phyloP scores from a whole-genome alignment of 2,797 vertebrate genomes.

The Neosilurus hyrtlii region DNA sequence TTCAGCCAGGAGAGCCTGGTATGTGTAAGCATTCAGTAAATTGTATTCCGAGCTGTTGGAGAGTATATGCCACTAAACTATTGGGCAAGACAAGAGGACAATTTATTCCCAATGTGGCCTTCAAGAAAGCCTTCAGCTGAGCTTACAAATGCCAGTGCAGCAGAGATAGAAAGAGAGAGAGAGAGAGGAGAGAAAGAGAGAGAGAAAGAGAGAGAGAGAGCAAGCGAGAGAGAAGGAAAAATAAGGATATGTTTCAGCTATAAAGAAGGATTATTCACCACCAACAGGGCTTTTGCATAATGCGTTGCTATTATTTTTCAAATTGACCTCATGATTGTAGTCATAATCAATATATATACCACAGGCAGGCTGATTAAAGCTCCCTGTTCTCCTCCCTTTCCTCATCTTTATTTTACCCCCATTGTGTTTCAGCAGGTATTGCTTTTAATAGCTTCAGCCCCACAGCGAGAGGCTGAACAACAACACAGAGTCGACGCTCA shows the following conservation, averaged over 20 bases:
- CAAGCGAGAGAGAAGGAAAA: background rate
- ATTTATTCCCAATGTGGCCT: constrained; percentile 53
- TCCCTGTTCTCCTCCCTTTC: constrained; percentile 44
- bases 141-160: constrained; percentile 38
- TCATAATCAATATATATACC: constrained; percentile 82
- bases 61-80: constrained; percentile 54
- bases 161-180: constrained; percentile 6
- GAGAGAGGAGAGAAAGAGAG: background rate
- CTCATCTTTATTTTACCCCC: constrained; percentile 50
- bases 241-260: constrained; percentile 72
- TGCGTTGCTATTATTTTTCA: constrained; percentile 83
- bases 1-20: constrained; percentile 50
- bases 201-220: background rate
- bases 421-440: constrained; percentile 56
- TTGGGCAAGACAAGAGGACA: constrained; percentile 56
- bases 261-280: constrained; percentile 80
- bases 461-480: constrained; percentile 58
- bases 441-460: constrained; percentile 54
- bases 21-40: constrained; percentile 55
- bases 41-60: constrained; percentile 50
- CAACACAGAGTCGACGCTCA: constrained; percentile 35
- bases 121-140: constrained; percentile 51
- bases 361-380: constrained; percentile 65
- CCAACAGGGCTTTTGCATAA: constrained; percentile 80
- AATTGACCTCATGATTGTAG: constrained; percentile 83